phyloP scores from a whole-genome alignment of 2,113 vertebrate genomes.

The Alosa alosa region DNA sequence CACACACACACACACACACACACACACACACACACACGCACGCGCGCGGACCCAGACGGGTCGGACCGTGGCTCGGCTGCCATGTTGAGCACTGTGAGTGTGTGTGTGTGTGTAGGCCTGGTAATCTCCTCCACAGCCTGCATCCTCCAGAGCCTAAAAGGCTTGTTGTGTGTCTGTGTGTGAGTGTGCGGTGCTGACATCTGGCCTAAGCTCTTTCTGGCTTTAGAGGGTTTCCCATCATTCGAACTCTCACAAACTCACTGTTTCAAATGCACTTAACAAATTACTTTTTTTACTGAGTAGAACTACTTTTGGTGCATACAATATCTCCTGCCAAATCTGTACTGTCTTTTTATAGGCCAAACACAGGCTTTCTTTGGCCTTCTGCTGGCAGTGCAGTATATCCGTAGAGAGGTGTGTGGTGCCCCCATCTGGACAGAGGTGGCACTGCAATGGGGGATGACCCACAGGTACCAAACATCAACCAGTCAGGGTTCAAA shows the following conservation, averaged over 20 bases:
- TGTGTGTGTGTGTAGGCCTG: neutral
- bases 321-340: constrained; percentile 9
- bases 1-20: neutral
- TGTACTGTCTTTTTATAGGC: neutral
- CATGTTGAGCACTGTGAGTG: neutral
- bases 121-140: neutral
- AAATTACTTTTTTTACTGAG: neutral
- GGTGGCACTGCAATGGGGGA: neutral
- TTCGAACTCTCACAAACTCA: neutral
- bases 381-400: neutral
- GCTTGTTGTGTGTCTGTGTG: neutral
- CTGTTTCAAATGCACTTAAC: constrained; percentile 9
- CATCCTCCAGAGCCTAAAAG: neutral
- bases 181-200: neutral
- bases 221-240: neutral
- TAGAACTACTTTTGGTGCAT: constrained; percentile 4
- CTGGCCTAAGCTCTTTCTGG: neutral
- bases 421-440: neutral
- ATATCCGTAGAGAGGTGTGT: neutral
- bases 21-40: neutral
- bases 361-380: neutral
- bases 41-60: neutral
- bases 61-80: neutral
- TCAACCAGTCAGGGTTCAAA: neutral
- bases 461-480: neutral